These are phyloP conservation scores for Rotaria magnacalcarata DNA, from an alignment of 2,888 invertebrate species.

Conservation along the genomic window DNA sequence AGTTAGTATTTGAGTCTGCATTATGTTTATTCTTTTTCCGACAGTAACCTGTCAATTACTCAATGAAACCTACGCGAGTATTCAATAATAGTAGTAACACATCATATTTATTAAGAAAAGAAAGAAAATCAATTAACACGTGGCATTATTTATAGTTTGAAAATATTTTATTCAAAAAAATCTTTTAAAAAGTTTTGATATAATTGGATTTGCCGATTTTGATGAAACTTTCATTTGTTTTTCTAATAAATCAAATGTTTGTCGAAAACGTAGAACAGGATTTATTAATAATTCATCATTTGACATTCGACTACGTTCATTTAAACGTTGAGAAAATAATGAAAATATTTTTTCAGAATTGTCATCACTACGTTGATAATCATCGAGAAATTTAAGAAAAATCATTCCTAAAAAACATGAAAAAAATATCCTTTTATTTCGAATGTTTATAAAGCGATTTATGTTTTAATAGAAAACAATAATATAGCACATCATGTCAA, in stretches of 20 bases:
- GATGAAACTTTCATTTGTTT: not conserved
- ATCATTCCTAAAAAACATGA: conserved; percentile 13
- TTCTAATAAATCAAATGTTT: conserved; percentile 12
- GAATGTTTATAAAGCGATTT: too few relatives aligned
- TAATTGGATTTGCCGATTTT: not conserved
- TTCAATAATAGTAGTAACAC: not conserved
- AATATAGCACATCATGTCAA: too few relatives aligned
- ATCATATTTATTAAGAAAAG: not conserved
- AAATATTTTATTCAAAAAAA: not conserved
- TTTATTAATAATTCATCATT: not conserved
- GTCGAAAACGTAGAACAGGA: not conserved
- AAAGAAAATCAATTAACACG: not conserved
- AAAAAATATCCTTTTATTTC: too few relatives aligned
- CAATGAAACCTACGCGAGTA: not conserved
- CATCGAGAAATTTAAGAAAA: conserved; percentile 19
- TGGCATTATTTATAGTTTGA: too few relatives aligned
- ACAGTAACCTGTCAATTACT: not conserved
- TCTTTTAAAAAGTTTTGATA: not conserved
- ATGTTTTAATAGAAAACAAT: too few relatives aligned
- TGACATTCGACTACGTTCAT: not conserved
- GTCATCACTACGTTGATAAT: not conserved
- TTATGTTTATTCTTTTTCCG: not conserved
- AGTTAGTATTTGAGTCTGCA: not conserved
- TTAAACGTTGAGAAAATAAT: not conserved
- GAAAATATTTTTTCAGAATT: not conserved